These are phyloP conservation scores for Nothobranchius kuhntae DNA, from an alignment of 2,113 vertebrate genomes.

Conservation along the genomic window DNA sequence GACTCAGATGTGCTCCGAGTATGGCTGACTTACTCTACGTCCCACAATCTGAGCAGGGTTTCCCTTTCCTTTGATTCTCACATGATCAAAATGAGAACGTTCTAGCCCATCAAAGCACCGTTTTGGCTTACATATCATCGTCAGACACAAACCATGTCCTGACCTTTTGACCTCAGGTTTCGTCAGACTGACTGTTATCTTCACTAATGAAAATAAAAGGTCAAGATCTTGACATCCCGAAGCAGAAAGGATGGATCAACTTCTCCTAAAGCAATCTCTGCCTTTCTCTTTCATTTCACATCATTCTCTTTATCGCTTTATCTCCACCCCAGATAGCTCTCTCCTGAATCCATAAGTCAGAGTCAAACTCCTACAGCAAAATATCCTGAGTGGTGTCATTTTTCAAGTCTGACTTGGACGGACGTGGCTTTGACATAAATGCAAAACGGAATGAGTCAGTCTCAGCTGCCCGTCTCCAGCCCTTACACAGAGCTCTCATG, in stretches of 20 bases:
- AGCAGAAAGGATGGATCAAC: conserved; percentile 3
- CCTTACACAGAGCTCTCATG: conserved; percentile 50
- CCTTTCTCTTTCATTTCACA: conserved; percentile 15
- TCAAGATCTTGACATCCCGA: conserved; percentile 24
- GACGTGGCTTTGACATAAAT: conserved; percentile 16
- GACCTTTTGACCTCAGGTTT: conserved; percentile 35
- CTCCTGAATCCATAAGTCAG: not conserved
- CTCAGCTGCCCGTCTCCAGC: conserved; percentile 18
- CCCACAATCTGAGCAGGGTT: conserved; percentile 31
- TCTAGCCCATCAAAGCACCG: conserved; percentile 17
- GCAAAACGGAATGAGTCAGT: conserved; percentile 10
- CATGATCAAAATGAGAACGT: conserved; percentile 14
- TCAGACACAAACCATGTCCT: conserved; percentile 19
- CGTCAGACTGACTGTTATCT: conserved; percentile 12
- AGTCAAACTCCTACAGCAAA: conserved; percentile 21
- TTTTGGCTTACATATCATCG: conserved; percentile 23
- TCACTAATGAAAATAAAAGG: conserved; percentile 25
- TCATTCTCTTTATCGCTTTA: conserved; percentile 21
- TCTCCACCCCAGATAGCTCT: conserved; percentile 28
- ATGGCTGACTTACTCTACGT: conserved; percentile 24
- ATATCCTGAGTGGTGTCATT: conserved; percentile 9
- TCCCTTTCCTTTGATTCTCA: conserved; percentile 23
- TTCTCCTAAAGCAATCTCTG: conserved; percentile 1
- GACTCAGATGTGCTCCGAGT: conserved; percentile 29
- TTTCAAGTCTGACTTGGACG: not conserved